Percentiles rank a stretch among this genome's conserved stretches.
phyloP scores from a whole-genome alignment of 2,888 invertebrate species.

The Pecten maximus region DNA sequence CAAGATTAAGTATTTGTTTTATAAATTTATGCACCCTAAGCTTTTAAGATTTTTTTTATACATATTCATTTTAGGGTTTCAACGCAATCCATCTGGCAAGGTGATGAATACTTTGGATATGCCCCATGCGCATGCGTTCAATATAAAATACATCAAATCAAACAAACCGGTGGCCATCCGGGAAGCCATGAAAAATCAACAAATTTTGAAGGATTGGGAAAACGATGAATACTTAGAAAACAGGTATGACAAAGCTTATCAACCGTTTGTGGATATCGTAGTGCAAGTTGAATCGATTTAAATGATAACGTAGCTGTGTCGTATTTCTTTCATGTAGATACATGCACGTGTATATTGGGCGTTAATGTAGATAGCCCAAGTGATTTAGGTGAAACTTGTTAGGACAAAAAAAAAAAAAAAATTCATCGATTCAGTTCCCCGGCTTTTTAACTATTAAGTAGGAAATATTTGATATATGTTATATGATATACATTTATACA shows the following conservation, averaged over 20 bases:
- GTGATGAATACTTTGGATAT: constrained; percentile 71
- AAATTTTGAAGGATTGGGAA: constrained; percentile 74
- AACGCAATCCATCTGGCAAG: constrained; percentile 76
- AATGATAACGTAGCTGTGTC: background rate
- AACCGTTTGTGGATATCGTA: background rate
- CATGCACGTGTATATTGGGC: too few relatives aligned
- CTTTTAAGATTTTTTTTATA: background rate
- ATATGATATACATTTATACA: too few relatives aligned
- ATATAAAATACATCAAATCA: constrained; percentile 72
- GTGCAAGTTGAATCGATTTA: background rate
- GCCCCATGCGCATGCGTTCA: constrained; percentile 73
- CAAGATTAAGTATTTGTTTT: too few relatives aligned
- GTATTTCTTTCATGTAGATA: background rate
- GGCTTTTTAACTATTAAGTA: too few relatives aligned
- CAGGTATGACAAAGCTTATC: constrained; percentile 59
- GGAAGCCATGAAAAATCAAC: constrained; percentile 69
- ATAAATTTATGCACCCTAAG: too few relatives aligned
- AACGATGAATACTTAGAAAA: constrained; percentile 77
- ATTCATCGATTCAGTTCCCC: too few relatives aligned
- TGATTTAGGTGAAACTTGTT: too few relatives aligned
- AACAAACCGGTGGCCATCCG: constrained; percentile 75
- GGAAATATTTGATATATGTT: too few relatives aligned
- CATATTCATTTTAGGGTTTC: constrained; percentile 74
- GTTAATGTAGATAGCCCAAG: too few relatives aligned
- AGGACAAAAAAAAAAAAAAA: too few relatives aligned